Evolutionary conservation across 2,797 vertebrate species (phyloP), one percentile per base, ranked within the genome.

Genomic region (Cirrhinus mrigala): DNA sequence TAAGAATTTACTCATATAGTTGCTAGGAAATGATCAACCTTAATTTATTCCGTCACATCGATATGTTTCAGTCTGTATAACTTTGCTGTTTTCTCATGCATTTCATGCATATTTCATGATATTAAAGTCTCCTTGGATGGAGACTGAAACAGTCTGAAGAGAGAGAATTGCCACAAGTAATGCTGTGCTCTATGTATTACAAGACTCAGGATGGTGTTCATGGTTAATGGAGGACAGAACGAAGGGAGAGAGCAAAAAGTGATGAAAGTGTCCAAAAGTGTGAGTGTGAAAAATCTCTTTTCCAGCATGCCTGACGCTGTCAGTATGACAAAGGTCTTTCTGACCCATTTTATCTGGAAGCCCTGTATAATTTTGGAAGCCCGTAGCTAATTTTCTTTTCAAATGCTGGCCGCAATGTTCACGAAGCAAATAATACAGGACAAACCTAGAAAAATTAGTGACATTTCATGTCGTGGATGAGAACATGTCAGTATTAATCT

Each of bases 21-120:
- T 62, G 5, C 52, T 27, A 16, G 54, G 27, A 79, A 85, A 24
- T 79, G 27, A 85, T 79, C 27, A 84, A 58, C 48, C 62, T n/a
- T 70, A 15, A 84, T 84, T 37, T 46, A 69, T 84, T 84, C 20
- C 33, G 83, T 84, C 75, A 69, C 33, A 70, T 24, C 69, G 18
- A 78, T 84, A 22, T 62, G 24, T 62, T 85, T 71, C 33, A 60
- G 40, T 60, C 50, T 15, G 29, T 79, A 56, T 40, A 75, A 54
- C 69, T 27, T 40, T 33, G 71, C 68, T 75, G 69, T 83, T 86
- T 86, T 40, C 58, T 37, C 68, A 85, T 87, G 74, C 68, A 84
- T 85, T 89, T 83, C 80, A 85, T 87, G 78, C 54, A 81, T 87
- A 87, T 83, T 83, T 80, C 80, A 87, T 87, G 69, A 87, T 78